These are phyloP conservation scores for Nannoperca australis DNA, from an alignment of 2,797 vertebrate species.

Conservation along the genomic window DNA sequence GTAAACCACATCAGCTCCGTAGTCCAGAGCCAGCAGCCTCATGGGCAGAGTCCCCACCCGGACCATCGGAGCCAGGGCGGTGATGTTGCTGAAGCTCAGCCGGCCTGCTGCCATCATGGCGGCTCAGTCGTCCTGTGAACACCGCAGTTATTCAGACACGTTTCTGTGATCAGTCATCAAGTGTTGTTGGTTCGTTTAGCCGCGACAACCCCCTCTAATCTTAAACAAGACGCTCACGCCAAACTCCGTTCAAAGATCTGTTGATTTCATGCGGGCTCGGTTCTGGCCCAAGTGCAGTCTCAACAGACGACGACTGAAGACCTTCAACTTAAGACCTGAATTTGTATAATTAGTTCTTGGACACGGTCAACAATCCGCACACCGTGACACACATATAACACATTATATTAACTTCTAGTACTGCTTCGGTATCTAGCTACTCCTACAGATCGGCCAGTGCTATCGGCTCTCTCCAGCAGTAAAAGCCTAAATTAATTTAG, in stretches of 20 bases:
- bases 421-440: accelerated
- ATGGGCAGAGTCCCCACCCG: constrained; percentile 95
- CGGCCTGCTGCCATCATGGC: constrained; percentile 79
- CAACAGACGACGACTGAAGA: not conserved
- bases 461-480: accelerated
- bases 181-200: not conserved
- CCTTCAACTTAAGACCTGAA: accelerated
- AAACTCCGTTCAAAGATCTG: not conserved
- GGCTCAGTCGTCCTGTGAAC: constrained; percentile 30
- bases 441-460: not conserved
- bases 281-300: not conserved
- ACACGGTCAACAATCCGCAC: too few species aligned
- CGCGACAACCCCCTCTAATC: not conserved
- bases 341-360: accelerated
- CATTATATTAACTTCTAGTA: not conserved
- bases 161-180: not conserved
- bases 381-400: not conserved
- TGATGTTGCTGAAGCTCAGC: constrained; percentile 88
- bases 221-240: not conserved
- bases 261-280: not conserved
- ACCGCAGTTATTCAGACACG: not conserved
- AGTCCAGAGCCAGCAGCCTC: constrained; percentile 95
- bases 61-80: constrained; percentile 95
- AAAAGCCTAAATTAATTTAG: accelerated
- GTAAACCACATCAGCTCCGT: constrained; percentile 96